Base-by-base conservation (phyloP, 2,888 invertebrate genomes). In the Orthonevra nobilis region DNA sequence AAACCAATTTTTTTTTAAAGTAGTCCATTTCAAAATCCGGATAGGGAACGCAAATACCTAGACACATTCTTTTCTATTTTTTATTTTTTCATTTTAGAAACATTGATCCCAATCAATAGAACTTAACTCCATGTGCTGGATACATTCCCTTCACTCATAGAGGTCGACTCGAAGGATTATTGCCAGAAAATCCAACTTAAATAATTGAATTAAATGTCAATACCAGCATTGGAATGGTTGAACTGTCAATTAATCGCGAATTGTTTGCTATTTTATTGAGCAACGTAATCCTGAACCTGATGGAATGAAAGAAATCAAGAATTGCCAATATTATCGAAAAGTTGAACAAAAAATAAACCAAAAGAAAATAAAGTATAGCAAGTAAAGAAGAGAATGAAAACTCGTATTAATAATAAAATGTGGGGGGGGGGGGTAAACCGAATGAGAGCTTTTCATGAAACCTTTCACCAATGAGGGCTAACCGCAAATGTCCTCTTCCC, bases 401-500 rank as follows among this genome's bases (percentile, higher is more conserved):
- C 58, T 5, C n/a, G 4, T 30, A 6, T 19, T n/a, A 28, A 58
- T 28, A 36, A 26, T 14, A 15, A 46, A 14, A 36, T n/a, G n/a
- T n/a, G n/a, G n/a, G n/a, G n/a, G n/a, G n/a, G n/a, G n/a, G n/a
- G n/a, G n/a, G n/a, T n/a, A n/a, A 36, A 36, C 12, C 20, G 12
- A 30, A 36, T 34, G 23, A 34, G 34, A 10, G 23, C 32, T 23
- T 7, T 7, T 26, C 46, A 54, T 58, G 44, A 63, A 70, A 50
- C 36, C 38, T 15, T 38, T 58, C 52, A 58, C 50, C 52, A 58
- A 36, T 44, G 42, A 63, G 52, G 70, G 50, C 23, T 52, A 30
- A 77, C 75, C 70, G 23, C 64, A 70, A 70, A 64, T 64, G 75
- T 64, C 70, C 74, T 44, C 44, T 52, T 19, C 38, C 63, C 63